Conservation (phyloP, 2,888 invertebrate species). For the Drosophila cyrtoloma region DNA sequence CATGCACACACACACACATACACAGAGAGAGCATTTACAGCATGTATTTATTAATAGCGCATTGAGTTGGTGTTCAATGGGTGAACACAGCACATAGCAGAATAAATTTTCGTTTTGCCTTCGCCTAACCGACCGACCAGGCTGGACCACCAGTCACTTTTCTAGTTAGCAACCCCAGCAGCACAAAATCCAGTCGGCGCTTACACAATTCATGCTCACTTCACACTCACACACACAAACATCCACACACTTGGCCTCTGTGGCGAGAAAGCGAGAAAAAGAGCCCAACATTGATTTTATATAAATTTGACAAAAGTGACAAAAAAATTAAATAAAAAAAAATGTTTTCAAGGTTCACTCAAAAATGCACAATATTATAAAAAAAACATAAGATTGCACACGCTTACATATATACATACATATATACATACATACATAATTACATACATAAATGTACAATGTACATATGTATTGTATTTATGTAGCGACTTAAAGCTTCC, state of each 20-base stretch:
- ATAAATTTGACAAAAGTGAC: constrained; percentile 48
- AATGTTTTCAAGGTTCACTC: constrained; percentile 62
- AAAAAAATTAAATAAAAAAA: constrained; percentile 4
- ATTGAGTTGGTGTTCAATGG: neutral
- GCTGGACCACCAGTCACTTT: constrained; percentile 41
- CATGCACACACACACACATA: neutral
- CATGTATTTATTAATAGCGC: constrained; percentile 49
- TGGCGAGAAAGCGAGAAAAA: constrained; percentile 41
- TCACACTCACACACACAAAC: neutral
- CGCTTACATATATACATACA: neutral
- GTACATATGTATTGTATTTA: constrained; percentile 14
- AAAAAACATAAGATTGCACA: constrained; percentile 24
- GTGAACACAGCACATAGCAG: constrained; percentile 8
- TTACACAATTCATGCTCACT: constrained; percentile 36
- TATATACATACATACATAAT: neutral
- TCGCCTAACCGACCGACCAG: constrained; percentile 6
- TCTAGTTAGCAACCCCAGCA: constrained; percentile 39
- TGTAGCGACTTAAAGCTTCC: constrained; percentile 16
- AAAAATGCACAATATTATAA: constrained; percentile 37
- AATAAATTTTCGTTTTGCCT: neutral
- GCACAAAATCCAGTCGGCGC: constrained; percentile 12
- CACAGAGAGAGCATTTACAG: constrained; percentile 10
- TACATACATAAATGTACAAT: neutral
- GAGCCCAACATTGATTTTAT: constrained; percentile 74
- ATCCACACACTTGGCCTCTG: constrained; percentile 6